A percentile compares a stretch with the other conserved stretches of the same genome.
Conservation (phyloP, 2,797 vertebrate species). For the Chloroceryle inda region DNA sequence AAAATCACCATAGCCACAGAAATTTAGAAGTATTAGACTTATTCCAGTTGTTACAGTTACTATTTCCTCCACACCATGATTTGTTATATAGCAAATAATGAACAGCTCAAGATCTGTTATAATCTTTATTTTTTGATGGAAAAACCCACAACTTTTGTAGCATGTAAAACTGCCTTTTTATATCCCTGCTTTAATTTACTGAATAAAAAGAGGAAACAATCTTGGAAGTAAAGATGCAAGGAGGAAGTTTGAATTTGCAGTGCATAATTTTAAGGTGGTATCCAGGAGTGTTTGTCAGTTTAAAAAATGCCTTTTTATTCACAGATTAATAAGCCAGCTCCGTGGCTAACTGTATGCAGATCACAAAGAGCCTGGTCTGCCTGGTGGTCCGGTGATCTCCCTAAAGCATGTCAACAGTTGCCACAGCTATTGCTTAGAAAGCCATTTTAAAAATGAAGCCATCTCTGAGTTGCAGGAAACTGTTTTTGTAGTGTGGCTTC, state of each 20-base stretch:
- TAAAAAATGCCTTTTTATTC: neutral
- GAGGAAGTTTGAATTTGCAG: neutral
- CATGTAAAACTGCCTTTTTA: neutral
- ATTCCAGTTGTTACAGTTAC: neutral
- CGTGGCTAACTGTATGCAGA: neutral
- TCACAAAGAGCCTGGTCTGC: neutral
- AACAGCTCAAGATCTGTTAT: neutral
- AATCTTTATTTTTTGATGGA: neutral
- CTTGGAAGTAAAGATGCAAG: neutral
- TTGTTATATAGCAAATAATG: neutral
- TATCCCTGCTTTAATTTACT: neutral
- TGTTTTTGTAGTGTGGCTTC: neutral
- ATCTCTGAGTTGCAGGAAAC: neutral
- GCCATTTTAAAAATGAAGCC: neutral
- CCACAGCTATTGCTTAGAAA: neutral
- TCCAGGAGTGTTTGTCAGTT: neutral
- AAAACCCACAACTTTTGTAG: rapidly evolving
- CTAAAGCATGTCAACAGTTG: neutral
- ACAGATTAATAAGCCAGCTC: neutral
- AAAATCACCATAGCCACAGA: conserved; percentile 18
- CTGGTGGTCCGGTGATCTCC: neutral
- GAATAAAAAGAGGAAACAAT: neutral
- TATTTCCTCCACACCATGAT: conserved; percentile 9
- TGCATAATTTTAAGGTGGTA: neutral
- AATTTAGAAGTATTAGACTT: neutral